Evolutionary conservation across 2,888 invertebrate species (phyloP), one percentile per base, ranked within the genome.

Genomic region (Agrotis clavis): DNA sequence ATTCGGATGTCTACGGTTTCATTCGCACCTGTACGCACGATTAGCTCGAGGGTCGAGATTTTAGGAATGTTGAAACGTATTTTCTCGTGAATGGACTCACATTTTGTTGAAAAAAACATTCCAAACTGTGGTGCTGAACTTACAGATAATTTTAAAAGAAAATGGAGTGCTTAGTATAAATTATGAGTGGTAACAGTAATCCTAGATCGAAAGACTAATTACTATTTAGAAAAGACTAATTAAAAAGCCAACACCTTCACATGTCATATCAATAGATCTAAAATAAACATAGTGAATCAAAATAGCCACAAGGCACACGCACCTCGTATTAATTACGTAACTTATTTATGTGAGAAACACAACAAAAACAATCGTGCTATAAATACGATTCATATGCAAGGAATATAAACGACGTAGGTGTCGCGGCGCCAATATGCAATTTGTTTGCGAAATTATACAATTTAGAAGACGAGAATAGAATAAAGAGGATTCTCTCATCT

Each of bases 331-430:
- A 61, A 71, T 79, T 81, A 73, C 69, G 68, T 74, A 74, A 81
- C 69, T 45, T 77, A 74, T 80, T 78, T 71, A 64, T 65, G 50
- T 66, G 59, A 59, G 57, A 53, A 48, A 35, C 65, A 73, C 19
- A 76, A 79, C 65, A 75, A 75, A 67, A 77, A 81, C 65, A 79
- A 79, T 67, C 56, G 60, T 60, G 48, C 53, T 74, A 77, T 82
- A 75, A 61, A 75, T 79, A 78, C 35, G 50, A 59, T 59, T 69
- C 57, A 60, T 54, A 68, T 65, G 61, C 71, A 71, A 76, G 63
- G 59, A 63, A 64, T 60, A 71, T 59, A 56, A 73, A 79, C 71
- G 68, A 72, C 78, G 61, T 62, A 69, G 53, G 67, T 75, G 81
- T 71, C 67, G 60, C 54, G 72, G 47, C 70, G 71, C 76, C 68